Evolutionary conservation across 2,797 vertebrate species (phyloP).

Genomic region (Galago senegalensis): DNA sequence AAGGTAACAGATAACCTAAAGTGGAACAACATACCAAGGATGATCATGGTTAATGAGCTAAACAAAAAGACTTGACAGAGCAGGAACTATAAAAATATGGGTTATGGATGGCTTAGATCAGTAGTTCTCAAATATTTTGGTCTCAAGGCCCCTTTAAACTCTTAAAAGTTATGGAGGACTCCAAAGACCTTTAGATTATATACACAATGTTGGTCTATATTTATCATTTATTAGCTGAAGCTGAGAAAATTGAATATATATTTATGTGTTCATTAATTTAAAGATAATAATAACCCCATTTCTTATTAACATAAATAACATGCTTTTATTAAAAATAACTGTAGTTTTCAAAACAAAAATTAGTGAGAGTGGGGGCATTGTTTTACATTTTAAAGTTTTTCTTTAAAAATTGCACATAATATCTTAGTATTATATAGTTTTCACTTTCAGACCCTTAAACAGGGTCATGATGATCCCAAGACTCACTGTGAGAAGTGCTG

Average conservation of each 20-base stretch:
- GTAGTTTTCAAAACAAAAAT: slow-evolving; percentile 7
- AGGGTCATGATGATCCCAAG: background rate
- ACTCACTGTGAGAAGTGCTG: background rate
- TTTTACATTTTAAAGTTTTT: background rate
- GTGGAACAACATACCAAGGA: background rate
- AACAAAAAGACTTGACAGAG: background rate
- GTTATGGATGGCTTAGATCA: background rate
- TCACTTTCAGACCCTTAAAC: background rate
- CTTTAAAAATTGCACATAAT: background rate
- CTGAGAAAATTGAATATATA: slow-evolving; percentile 11
- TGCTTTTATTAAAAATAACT: background rate
- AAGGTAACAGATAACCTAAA: background rate
- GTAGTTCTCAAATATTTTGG: background rate
- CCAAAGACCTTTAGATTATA: background rate
- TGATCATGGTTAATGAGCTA: slow-evolving; percentile 6
- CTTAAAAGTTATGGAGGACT: background rate
- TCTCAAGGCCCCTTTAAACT: background rate
- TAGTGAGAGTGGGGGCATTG: background rate
- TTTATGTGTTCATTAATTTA: background rate
- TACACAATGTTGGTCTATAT: background rate
- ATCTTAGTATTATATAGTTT: background rate
- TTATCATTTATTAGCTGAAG: background rate
- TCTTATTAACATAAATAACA: background rate
- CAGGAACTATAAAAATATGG: background rate
- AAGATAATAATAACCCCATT: background rate